phyloP scores from a whole-genome alignment of 2,888 invertebrate genomes.

The Eupithecia insigniata region DNA sequence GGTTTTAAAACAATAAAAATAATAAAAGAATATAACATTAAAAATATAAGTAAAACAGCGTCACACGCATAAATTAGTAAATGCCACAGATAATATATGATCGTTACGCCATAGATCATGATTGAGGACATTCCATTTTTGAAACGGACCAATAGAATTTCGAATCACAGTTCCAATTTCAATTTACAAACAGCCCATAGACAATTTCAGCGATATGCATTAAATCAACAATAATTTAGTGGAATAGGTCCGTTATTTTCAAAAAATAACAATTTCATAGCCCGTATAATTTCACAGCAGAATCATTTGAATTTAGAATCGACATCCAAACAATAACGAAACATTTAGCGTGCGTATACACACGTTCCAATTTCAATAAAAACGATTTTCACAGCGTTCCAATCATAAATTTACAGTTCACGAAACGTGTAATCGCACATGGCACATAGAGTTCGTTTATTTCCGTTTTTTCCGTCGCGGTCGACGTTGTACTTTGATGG shows the following conservation, averaged over 20 bases:
- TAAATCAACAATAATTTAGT: conserved; percentile 23
- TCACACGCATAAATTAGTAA: conserved; percentile 66
- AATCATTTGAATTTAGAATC: background rate
- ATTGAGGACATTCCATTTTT: conserved; percentile 53
- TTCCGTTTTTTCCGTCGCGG: conserved; percentile 84
- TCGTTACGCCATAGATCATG: conserved; percentile 58
- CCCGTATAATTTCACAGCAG: background rate
- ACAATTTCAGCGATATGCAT: conserved; percentile 25
- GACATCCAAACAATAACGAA: background rate
- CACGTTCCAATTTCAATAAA: conserved; percentile 4
- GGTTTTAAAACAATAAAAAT: conserved; percentile 38
- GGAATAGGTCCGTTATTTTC: conserved; percentile 23
- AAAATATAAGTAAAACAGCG: conserved; percentile 52
- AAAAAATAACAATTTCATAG: conserved; percentile 15
- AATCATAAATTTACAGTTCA: conserved; percentile 38
- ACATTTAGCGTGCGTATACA: conserved; percentile 1
- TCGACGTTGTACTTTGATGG: conserved; percentile 82
- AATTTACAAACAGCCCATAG: conserved; percentile 34
- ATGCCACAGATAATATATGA: conserved; percentile 76
- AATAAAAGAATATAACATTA: conserved; percentile 26
- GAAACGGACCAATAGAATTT: conserved; percentile 55
- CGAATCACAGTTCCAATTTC: conserved; percentile 75
- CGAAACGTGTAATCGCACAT: conserved; percentile 34
- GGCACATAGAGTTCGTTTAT: conserved; percentile 57
- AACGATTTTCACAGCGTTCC: conserved; percentile 1